Conservation (phyloP, 2,113 vertebrate species). For the Erythrolamprus reginae region DNA sequence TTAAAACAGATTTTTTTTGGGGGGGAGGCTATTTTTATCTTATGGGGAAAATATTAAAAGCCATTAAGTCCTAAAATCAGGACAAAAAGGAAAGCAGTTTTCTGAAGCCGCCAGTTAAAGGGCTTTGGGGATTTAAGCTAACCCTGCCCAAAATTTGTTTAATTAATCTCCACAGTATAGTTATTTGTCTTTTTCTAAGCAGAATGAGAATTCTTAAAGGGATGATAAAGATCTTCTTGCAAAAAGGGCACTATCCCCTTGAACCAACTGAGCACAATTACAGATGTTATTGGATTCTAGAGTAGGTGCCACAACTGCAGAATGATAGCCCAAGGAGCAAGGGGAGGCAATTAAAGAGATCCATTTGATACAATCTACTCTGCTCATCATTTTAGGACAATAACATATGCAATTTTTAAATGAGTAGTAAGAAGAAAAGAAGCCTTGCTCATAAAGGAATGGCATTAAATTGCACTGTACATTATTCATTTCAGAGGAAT, state of each 20-base stretch:
- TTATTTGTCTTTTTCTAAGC: conserved; percentile 5
- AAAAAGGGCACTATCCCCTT: neutral
- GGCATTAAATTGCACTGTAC: conserved; percentile 10
- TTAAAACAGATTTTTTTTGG: neutral
- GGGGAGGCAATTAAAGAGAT: conserved; percentile 13
- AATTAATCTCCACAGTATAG: conserved; percentile 25
- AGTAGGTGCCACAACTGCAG: neutral
- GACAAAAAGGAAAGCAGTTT: neutral
- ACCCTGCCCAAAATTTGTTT: neutral
- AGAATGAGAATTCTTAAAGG: conserved; percentile 5
- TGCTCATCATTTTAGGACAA: conserved; percentile 27
- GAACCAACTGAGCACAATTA: neutral
- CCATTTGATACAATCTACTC: neutral
- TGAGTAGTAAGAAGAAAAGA: conserved; percentile 8
- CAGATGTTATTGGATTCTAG: neutral
- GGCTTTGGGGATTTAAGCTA: conserved; percentile 6
- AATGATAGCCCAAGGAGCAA: conserved; percentile 8
- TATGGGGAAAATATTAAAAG: neutral
- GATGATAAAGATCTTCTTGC: neutral
- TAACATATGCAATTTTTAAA: neutral
- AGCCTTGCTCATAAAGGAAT: neutral
- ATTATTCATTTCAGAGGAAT: conserved; percentile 15
- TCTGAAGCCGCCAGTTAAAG: conserved; percentile 4
- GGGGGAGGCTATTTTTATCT: neutral
- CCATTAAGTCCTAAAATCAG: neutral